These are phyloP conservation scores for Dendrolimus punctatus DNA, from an alignment of 1,140 invertebrate species.

Conservation along the genomic window DNA sequence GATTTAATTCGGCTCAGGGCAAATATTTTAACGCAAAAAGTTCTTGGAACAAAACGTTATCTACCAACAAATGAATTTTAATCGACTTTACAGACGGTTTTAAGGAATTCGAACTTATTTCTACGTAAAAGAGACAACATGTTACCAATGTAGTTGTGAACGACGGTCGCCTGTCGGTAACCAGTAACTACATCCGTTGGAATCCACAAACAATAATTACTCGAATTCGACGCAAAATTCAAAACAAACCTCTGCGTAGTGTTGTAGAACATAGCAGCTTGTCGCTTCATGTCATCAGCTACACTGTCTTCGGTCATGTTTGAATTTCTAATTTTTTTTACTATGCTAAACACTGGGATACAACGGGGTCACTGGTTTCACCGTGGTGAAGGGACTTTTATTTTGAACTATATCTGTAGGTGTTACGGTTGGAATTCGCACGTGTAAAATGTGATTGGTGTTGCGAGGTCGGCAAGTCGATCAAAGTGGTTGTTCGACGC, in stretches of 20 bases:
- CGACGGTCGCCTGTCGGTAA: too few species aligned
- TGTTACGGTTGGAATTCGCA: constrained; percentile 16
- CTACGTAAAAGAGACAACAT: too few species aligned
- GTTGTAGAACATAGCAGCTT: constrained; percentile 61
- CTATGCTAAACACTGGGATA: constrained; percentile 20
- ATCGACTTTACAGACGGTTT: too few species aligned
- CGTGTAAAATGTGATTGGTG: constrained; percentile 14
- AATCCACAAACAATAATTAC: too few species aligned
- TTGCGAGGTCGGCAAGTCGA: constrained; percentile 39
- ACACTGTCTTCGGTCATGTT: constrained; percentile 57
- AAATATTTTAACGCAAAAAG: too few species aligned
- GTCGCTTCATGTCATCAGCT: constrained; percentile 52
- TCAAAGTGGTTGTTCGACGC: constrained; percentile 27
- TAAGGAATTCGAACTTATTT: too few species aligned
- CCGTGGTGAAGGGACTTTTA: constrained; percentile 7
- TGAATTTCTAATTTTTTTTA: too few species aligned
- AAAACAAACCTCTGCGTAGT: constrained; percentile 54
- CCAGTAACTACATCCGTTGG: too few species aligned
- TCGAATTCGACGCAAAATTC: constrained; percentile 6
- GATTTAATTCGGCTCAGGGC: too few species aligned
- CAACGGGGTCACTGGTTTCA: constrained; percentile 23
- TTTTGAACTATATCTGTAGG: constrained; percentile 13
- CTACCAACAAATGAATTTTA: too few species aligned
- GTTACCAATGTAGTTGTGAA: too few species aligned
- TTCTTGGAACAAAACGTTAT: too few species aligned